Evolutionary conservation across 2,888 invertebrate species (phyloP), one percentile per base, ranked within the genome.

Genomic region (Chaetogeoica ovagalla): DNA sequence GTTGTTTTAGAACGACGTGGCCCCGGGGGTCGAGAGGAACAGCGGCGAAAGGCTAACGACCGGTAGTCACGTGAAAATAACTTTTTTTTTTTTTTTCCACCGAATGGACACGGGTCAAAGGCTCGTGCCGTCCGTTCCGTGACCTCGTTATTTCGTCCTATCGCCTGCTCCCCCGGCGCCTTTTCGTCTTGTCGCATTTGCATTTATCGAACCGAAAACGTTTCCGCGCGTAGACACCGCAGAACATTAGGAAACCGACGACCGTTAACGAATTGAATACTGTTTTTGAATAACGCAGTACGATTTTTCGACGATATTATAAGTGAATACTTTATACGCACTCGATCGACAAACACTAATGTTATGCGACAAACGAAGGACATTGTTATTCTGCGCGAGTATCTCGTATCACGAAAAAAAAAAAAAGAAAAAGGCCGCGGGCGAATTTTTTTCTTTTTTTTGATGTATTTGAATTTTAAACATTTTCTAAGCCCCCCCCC

Each of bases 71-170:
- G 79, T 79, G 71, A 71, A 79, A 63, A 55, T 19, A n/a, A 17
- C 23, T 55, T 71, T 70, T 74, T 57, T 72, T 62, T 73, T 62
- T 15, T 62, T 73, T 39, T 11, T 73, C 62, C 48, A n/a, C 55
- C 57, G 71, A 71, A 71, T 79, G 79, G 79, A 79, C 79, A 79
- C 37, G 57, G 79, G 79, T 79, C 79, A 79, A 79, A 79, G 79
- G 79, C 79, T 71, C 19, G 57, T 63, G 43, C 71, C 71, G 7
- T 71, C 71, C 71, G 7, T 71, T 43, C 71, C 79, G 79, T 79
- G 79, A 79, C 79, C 79, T 79, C 71, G 57, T 79, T 79, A 30
- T 30, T 30, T n/a, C n/a, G 4, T 57, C 13, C 48, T 3, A 19
- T 55, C 68, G 15, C n/a, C 62, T 7, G 15, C n/a, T n/a, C n/a